Base-by-base conservation (phyloP, 1,140 invertebrate genomes). In the Ruditapes philippinarum region DNA sequence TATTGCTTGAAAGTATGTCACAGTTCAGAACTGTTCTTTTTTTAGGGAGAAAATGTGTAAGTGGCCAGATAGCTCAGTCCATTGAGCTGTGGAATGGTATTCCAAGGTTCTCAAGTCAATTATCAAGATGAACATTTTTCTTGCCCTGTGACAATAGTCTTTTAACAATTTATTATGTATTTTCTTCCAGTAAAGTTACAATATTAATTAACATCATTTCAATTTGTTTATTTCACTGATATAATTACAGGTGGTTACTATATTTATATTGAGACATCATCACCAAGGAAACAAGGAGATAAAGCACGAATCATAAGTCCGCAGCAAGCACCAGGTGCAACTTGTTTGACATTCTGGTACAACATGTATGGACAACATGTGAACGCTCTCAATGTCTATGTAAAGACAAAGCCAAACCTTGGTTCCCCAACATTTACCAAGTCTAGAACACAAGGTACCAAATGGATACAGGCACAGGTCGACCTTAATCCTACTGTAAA, bases 341-440 rank as follows among this genome's bases (percentile, higher is more conserved):
- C 42, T 5, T 95, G 94, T 89, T 74, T 95, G 31, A 70, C 90
- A 11, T 98, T 98, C 94, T 98, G 97, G 96, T 97, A 96, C 92
- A 97, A 98, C 92, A 98, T 98, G 98, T 98, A 97, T 92, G 98
- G 98, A 2, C 57, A 73, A 12, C 87, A 92, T 25, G 89, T 94
- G 3, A 92, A 91, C 12, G 86, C 82, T 0, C 91, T 95, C 0
- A 95, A 94, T 88, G 92, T 95, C 31, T 92, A 93, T 81, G 62
- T 91, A 25, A 91, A 91, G 62, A 82, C 76, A 38, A 80, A 88
- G 51, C 60, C 78, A 4, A 73, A 22, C 49, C 68, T 90, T 31
- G 91, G 92, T 5, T 28, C 82, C 17, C 87, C 90, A 17, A 80
- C 93, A 11, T 94, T 93, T 76, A 88, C 89, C 14, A 92, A 91